Evolutionary conservation across 2,113 vertebrate species (phyloP), one percentile per base, ranked within the genome.

Genomic region (Cyanoderma ruficeps): DNA sequence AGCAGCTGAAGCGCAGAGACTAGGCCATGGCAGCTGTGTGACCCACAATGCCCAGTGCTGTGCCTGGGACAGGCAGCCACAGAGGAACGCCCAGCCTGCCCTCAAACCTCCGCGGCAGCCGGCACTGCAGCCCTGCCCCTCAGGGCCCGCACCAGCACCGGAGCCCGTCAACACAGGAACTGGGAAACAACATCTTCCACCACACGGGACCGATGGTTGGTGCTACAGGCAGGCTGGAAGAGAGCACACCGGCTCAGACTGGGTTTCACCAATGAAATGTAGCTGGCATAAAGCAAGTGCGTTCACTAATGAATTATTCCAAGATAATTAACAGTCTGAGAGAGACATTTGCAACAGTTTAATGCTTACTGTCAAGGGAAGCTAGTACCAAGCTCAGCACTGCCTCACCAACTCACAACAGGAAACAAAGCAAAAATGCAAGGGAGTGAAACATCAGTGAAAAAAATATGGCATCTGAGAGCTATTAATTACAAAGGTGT

Each of bases 241-340:
- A 9, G 35, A 78, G 60, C 2, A 4, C 4, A 0, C 3, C 4
- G 35, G 31, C n/a, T 71, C 87, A n/a, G 39, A 25, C 55, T 68
- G 44, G 17, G 44, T 33, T 86, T 81, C 88, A 63, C 50, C 84
- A 53, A 13, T 23, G 20, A 80, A 63, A 64, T 13, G 33, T 21
- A 75, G 49, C 63, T 77, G 61, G 90, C 65, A 87, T 25, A 57
- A 75, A 92, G 55, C 42, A 78, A 83, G 52, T 1, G 10, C 20
- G 9, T 42, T 76, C 42, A 30, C 49, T 87, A 75, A 92, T 89
- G 31, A 93, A 94, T 87, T 95, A 79, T 84, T 95, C 88, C 83
- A 87, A 94, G 41, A 90, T 81, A 93, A 96, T 90, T 87, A 94
- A 92, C 44, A 92, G 76, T 86, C 88, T 90, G 86, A 96, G 64